Evolutionary conservation across 2,113 vertebrate genomes (phyloP), one percentile per base, ranked within the genome.

Genomic region (Craseonycteris thonglongyai): DNA sequence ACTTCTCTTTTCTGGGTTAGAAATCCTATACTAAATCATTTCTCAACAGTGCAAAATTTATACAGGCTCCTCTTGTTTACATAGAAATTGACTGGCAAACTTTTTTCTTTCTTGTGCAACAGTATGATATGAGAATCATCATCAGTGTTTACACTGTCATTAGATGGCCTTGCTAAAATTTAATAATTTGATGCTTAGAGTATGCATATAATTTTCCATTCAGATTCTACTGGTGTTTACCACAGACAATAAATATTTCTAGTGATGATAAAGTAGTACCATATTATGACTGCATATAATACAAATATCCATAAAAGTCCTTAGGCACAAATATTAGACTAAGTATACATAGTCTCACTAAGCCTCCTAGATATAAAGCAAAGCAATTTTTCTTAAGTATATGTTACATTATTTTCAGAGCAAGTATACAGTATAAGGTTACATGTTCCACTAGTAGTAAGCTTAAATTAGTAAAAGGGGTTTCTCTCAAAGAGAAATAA

Each of bases 211-310:
- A 59, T 95, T 95, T 96, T 97, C 96, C 26, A 85, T 96, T 97
- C 93, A 7, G 19, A 95, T 97, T 97, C 97, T 96, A 96, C 40
- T 92, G n/a, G 6, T 75, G 59, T 97, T 97, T 97, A 95, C 78
- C 94, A 75, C 18, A 78, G 35, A n/a, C 40, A 93, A 80, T 80
- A 11, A 90, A 82, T 91, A 69, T 89, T 96, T 16, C 42, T 56
- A 88, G 51, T 94, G 26, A 63, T 94, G 78, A 97, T 89, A 97
- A 96, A 91, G 83, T 79, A 74, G 7, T 92, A 42, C 11, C 45
- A 38, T n/a, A 84, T 94, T 95, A 90, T 76, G 9, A 30, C 38
- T 56, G 74, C 85, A 3, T 7, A 80, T 89, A 95, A 95, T 81
- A 30, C 40, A 96, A 96, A 30, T 93, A 97, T 65, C 47, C 56